Base-by-base conservation (phyloP, 2,888 invertebrate genomes). In the Latheticus oryzae region DNA sequence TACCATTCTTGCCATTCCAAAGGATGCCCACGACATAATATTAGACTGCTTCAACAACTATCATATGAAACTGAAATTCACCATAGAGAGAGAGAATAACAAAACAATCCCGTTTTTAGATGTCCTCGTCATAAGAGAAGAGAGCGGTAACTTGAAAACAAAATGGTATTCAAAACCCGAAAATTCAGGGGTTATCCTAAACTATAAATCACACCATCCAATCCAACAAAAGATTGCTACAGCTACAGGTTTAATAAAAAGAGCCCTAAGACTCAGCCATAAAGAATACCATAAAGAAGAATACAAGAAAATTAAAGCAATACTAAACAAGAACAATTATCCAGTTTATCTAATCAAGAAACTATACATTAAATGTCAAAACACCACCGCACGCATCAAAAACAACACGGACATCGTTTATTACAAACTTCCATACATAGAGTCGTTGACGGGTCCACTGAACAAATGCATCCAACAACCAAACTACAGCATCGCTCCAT, bases 181-280 rank as follows among this genome's bases (percentile, higher is more conserved):
- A 2, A 4, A 2, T 24, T 24, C 24, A 2, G 3, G 7, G 7
- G 2, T 3, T 2, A 24, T 7, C 2, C 24, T 2, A 4, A 24
- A 24, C 8, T 24, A 24, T 24, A 24, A 24, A 24, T 24, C 7
- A 4, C n/a, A 24, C 24, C 24, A 24, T 7, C 24, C 24, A 24
- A 2, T 4, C n/a, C 24, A 24, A 3, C 24, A 24, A 7, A 24
- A 24, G 8, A 4, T 24, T 7, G 3, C 24, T 8, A 24, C n/a
- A 4, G 7, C 7, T 7, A 24, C 24, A 3, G 3, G n/a, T 4
- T 7, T 24, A 4, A 24, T 24, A 24, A 24, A 24, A 24, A 24
- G 24, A 24, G n/a, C 3, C n/a, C 24, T 24, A 4, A 4, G 2
- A 2, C 24, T 24, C 7, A 24, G 24, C 7, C 24, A 24, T 24